Percentiles rank a stretch among this genome's conserved stretches.
Evolutionary conservation across 2,797 vertebrate genomes (phyloP).

Genomic region (Lepilemur ruficaudatus): DNA sequence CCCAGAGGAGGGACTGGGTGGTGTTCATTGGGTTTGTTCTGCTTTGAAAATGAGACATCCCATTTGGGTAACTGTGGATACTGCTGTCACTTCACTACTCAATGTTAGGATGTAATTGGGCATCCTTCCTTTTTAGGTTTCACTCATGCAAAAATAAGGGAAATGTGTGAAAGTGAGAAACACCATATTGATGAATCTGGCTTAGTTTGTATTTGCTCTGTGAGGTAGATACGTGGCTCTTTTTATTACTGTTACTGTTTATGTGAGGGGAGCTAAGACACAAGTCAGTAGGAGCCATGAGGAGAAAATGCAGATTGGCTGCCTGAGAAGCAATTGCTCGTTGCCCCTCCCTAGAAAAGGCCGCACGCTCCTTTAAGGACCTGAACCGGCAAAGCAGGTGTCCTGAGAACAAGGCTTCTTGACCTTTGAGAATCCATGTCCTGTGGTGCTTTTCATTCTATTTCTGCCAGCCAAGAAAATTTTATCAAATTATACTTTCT

Average conservation of each 20-base stretch:
- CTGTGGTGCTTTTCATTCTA: background rate
- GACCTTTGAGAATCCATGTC: conserved; percentile 53
- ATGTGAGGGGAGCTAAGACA: background rate
- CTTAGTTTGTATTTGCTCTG: background rate
- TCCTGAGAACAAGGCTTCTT: background rate
- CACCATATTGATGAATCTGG: background rate
- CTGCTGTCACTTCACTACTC: background rate
- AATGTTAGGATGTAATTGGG: background rate
- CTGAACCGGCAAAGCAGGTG: conserved; percentile 19
- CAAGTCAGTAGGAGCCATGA: background rate
- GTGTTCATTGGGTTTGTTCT: background rate
- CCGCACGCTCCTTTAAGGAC: background rate
- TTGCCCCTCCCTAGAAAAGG: background rate
- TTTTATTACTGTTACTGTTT: background rate
- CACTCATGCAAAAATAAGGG: background rate
- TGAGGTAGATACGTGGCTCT: background rate
- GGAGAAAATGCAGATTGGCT: background rate
- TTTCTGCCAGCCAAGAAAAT: background rate
- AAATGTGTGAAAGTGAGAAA: conserved; percentile 7
- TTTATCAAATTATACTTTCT: background rate
- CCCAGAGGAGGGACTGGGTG: background rate
- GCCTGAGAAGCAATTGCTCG: background rate
- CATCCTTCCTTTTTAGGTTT: background rate
- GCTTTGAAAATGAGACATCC: background rate
- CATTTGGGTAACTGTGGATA: background rate